Conservation (phyloP, 1,140 invertebrate species). For the Diachasma alloeum region DNA sequence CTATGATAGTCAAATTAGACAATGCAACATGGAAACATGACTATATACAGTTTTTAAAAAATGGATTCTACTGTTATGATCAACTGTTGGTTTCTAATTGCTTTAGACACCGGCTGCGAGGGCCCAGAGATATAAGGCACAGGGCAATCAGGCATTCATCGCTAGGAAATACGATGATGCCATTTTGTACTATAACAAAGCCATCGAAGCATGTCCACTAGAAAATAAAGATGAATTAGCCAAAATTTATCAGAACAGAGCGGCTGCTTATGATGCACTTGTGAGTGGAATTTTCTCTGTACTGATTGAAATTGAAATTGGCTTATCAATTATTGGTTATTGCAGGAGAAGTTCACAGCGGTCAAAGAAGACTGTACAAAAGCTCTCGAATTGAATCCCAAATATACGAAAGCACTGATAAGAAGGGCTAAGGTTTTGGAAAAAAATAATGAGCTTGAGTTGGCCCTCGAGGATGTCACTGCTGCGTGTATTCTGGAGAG, state of each 20-base stretch:
- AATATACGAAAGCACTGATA: conserved; percentile 88
- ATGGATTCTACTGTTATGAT: neutral
- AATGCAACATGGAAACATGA: neutral
- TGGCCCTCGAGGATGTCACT: conserved; percentile 90
- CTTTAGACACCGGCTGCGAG: conserved; percentile 71
- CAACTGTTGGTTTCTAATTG: conserved; percentile 12
- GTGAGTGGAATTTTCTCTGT: conserved; percentile 58
- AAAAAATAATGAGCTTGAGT: conserved; percentile 77
- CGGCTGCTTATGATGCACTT: conserved; percentile 92
- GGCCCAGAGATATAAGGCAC: conserved; percentile 81
- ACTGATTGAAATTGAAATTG: neutral
- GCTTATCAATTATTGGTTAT: too few species aligned
- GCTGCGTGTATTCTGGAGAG: conserved; percentile 89
- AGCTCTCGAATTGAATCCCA: conserved; percentile 86
- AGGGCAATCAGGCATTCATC: conserved; percentile 90
- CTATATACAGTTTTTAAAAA: too few species aligned
- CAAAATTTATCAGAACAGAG: conserved; percentile 95
- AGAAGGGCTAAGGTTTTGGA: conserved; percentile 86
- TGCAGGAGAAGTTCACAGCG: conserved; percentile 80
- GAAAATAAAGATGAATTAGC: conserved; percentile 79
- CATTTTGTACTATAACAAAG: conserved; percentile 86
- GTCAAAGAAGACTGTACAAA: conserved; percentile 88
- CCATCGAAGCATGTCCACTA: conserved; percentile 84
- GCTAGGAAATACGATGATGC: conserved; percentile 88
- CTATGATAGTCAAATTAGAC: too few species aligned